A percentile compares a stretch with the other conserved stretches of the same genome.
These are phyloP conservation scores for Notospermus geniculatus DNA, from an alignment of 1,140 invertebrate genomes.

Conservation along the genomic window DNA sequence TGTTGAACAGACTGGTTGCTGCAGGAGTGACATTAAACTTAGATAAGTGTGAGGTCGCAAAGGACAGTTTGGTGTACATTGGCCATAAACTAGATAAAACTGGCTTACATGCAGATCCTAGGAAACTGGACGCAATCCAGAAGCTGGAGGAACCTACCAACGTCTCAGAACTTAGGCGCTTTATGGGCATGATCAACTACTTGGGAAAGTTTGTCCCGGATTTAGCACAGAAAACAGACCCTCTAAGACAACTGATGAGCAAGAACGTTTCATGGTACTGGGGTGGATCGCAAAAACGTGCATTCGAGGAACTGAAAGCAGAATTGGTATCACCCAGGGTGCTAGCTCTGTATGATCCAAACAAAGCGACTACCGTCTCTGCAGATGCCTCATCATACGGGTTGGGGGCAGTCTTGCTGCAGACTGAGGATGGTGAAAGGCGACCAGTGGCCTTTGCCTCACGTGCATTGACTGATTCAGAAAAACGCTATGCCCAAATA, in stretches of 20 bases:
- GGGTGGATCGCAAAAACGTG: constrained; percentile 13
- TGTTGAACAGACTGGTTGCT: too few species aligned
- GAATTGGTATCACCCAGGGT: constrained; percentile 10
- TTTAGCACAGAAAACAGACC: constrained; percentile 10
- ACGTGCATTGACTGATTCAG: not conserved
- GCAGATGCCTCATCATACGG: constrained; percentile 13
- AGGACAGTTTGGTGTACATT: too few species aligned
- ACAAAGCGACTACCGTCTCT: constrained; percentile 11
- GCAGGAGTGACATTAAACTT: too few species aligned
- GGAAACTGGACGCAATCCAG: not conserved
- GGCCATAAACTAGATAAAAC: not conserved
- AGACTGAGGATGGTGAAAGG: constrained; percentile 12
- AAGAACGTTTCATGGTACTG: constrained; percentile 16
- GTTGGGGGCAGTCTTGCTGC: constrained; percentile 16
- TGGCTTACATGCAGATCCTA: not conserved
- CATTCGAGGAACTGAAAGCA: constrained; percentile 19
- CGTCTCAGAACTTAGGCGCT: constrained; percentile 25
- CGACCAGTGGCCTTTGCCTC: not conserved
- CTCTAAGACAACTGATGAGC: constrained; percentile 16
- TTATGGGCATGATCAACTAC: constrained; percentile 30
- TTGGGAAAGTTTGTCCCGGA: constrained; percentile 13
- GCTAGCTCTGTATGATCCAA: constrained; percentile 18
- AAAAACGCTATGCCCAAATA: constrained; percentile 2
- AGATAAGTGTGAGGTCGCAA: too few species aligned
- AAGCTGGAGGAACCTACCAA: constrained; percentile 12